Conservation (phyloP, 2,113 vertebrate genomes). For the Nestor notabilis region DNA sequence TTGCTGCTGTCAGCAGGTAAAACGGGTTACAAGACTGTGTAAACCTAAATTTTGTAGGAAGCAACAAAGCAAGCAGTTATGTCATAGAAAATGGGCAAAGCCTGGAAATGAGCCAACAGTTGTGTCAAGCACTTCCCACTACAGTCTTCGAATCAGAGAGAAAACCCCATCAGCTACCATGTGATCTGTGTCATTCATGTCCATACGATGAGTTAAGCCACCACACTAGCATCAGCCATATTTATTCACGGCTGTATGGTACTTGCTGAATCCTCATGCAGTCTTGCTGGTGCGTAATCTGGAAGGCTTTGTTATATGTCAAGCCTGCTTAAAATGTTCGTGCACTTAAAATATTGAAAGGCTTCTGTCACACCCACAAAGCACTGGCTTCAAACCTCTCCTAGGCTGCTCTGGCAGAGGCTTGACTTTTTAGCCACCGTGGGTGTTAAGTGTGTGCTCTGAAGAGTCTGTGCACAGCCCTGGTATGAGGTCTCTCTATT, state of each 20-base stretch:
- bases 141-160: neutral
- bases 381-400: neutral
- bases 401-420: neutral
- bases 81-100: neutral
- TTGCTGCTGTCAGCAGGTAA: neutral
- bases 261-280: neutral
- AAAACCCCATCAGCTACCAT: neutral
- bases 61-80: neutral
- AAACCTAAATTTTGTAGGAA: neutral
- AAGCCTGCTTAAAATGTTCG: constrained; percentile 1
- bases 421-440: neutral
- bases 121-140: neutral
- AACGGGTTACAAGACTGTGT: neutral
- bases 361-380: neutral
- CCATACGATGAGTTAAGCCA: neutral
- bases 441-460: neutral
- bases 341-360: neutral
- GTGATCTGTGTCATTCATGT: neutral
- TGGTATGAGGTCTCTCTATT: neutral
- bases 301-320: neutral
- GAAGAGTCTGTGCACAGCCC: neutral
- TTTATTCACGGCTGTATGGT: neutral
- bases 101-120: neutral
- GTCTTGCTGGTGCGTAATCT: neutral
- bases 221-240: neutral